Conservation (phyloP, 1,140 invertebrate species). For the Drosophila suzukii region DNA sequence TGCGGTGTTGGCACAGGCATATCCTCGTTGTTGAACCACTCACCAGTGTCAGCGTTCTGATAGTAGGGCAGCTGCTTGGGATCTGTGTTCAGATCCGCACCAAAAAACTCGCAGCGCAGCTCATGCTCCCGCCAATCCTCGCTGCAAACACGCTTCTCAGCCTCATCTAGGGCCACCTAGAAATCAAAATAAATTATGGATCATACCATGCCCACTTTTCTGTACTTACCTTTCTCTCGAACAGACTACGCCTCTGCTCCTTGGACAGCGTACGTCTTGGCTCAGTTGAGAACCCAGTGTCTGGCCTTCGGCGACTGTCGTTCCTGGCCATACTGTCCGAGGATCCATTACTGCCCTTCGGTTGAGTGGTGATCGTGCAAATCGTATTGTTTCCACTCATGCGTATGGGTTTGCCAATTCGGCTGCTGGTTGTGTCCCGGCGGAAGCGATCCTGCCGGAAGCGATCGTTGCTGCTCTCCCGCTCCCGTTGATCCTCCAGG, state of each 20-base stretch:
- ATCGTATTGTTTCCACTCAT: slow-evolving; percentile 66
- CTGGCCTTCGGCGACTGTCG: slow-evolving; percentile 18
- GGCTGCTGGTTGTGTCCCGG: slow-evolving; percentile 44
- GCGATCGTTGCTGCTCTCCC: slow-evolving; percentile 64
- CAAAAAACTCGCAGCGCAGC: slow-evolving; percentile 87
- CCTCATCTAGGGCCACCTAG: slow-evolving; percentile 89
- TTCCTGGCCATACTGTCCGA: slow-evolving; percentile 1
- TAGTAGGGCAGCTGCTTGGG: slow-evolving; percentile 86
- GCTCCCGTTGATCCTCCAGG: slow-evolving; percentile 45
- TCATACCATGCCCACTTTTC: background rate
- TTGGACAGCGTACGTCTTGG: slow-evolving; percentile 54
- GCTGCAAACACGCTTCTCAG: slow-evolving; percentile 86
- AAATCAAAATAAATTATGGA: background rate
- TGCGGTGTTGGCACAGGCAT: slow-evolving; percentile 82
- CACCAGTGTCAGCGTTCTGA: slow-evolving; percentile 87
- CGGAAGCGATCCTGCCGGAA: slow-evolving; percentile 84
- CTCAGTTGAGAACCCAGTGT: slow-evolving; percentile 3
- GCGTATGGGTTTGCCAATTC: slow-evolving; percentile 40
- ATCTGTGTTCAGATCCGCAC: slow-evolving; percentile 86
- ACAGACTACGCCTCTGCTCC: slow-evolving; percentile 88
- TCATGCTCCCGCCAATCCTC: slow-evolving; percentile 88
- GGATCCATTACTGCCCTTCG: slow-evolving; percentile 36
- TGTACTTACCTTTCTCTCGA: slow-evolving; percentile 87
- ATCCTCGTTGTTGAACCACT: slow-evolving; percentile 86
- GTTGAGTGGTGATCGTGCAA: slow-evolving; percentile 54